Evolutionary conservation across 1,140 invertebrate species (phyloP).

Genomic region (Parasteatoda tepidariorum): DNA sequence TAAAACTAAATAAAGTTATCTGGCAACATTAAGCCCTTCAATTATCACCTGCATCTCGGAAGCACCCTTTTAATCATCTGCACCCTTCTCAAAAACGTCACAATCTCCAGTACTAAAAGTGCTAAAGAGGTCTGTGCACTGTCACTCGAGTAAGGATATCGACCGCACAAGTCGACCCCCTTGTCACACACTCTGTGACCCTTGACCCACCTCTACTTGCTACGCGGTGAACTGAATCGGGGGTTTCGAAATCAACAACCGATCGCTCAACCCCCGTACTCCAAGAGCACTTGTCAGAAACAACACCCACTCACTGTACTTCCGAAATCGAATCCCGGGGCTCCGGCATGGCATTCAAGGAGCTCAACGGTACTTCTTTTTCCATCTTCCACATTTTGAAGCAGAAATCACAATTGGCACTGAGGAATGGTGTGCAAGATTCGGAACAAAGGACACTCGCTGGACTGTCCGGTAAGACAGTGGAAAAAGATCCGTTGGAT

Average conservation of each 20-base stretch:
- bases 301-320: slow-evolving; percentile 18
- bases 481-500: neutral
- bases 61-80: slow-evolving; percentile 4
- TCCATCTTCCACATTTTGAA: slow-evolving; percentile 48
- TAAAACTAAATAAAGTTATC: neutral
- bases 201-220: neutral
- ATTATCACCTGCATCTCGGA: slow-evolving; percentile 30
- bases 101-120: slow-evolving; percentile 32
- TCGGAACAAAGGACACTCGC: neutral
- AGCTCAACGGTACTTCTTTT: slow-evolving; percentile 42
- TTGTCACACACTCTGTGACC: slow-evolving; percentile 41
- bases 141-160: slow-evolving; percentile 40
- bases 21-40: neutral
- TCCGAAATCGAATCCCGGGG: slow-evolving; percentile 17
- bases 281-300: slow-evolving; percentile 13
- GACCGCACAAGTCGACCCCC: slow-evolving; percentile 56
- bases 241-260: neutral
- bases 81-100: slow-evolving; percentile 4
- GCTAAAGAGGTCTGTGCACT: slow-evolving; percentile 51
- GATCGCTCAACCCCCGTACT: neutral
- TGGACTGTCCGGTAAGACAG: neutral
- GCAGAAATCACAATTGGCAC: slow-evolving; percentile 41
- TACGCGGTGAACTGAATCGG: neutral
- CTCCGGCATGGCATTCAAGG: slow-evolving; percentile 35
- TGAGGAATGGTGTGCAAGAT: slow-evolving; percentile 1